Conservation (phyloP, 2,113 vertebrate species). For the Prunella himalayana region DNA sequence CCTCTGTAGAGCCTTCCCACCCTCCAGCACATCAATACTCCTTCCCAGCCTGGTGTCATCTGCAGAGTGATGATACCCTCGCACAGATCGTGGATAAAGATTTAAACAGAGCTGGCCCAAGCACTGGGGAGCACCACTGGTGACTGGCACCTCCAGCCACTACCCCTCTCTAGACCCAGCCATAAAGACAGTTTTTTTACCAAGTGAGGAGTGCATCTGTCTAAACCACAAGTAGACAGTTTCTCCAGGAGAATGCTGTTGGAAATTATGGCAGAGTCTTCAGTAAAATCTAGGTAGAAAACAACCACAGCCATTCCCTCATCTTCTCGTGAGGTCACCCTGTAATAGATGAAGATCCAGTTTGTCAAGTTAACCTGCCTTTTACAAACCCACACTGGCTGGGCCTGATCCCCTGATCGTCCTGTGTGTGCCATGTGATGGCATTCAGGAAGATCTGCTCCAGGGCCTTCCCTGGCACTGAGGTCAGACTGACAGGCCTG, state of each 20-base stretch:
- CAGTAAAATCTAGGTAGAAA: not conserved
- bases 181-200: not conserved
- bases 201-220: not conserved
- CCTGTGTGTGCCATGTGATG: accelerated
- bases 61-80: not conserved
- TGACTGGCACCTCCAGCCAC: not conserved
- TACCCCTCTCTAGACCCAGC: accelerated
- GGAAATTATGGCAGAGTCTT: not conserved
- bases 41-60: not conserved
- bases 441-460: not conserved
- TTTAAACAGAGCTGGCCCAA: not conserved
- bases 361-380: not conserved
- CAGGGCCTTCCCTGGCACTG: not conserved
- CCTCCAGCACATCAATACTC: not conserved
- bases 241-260: not conserved
- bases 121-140: no score
- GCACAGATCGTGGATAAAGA: not conserved
- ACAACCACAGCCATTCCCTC: not conserved
- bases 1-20: not conserved
- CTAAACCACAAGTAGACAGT: not conserved
- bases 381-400: not conserved
- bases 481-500: not conserved
- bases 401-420: not conserved
- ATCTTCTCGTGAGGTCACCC: not conserved
- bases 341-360: not conserved